Evolutionary conservation across 2,113 vertebrate genomes (phyloP), one percentile per base, ranked within the genome.

Genomic region (Empidonax alnorum): DNA sequence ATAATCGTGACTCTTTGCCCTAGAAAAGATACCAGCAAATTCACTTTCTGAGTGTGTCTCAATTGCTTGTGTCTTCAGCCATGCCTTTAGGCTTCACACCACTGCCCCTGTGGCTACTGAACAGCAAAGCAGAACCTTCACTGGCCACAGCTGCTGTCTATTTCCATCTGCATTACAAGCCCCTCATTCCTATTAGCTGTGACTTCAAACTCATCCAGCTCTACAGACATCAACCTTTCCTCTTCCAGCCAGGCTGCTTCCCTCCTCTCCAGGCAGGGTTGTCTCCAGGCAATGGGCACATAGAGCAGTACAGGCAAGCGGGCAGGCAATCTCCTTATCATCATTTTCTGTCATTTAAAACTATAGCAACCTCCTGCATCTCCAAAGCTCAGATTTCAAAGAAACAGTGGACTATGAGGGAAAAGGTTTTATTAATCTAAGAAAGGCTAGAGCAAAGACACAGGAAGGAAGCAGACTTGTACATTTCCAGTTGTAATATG

Each of bases 351-450:
- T 37, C 1, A 4, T n/a, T 73, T 72, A 80, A 89, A 86, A 71
- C 37, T 35, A 72, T 15, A 86, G 49, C 10, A 83, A 68, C 6
- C 17, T 63, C 47, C 61, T 55, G 35, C 25, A 78, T 42, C 78
- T 81, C n/a, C 61, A 78, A 42, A 71, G 78, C 37, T 84, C 61
- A 14, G 47, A 39, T 78, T 91, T 84, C 52, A 91, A 82, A 35
- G 31, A 71, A 87, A 81, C 35, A 58, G 30, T 27, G 42, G 28
- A 59, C 20, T 44, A 15, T 9, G 17, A n/a, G 5, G 6, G 31
- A 28, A 74, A 74, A 66, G 25, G 6, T 59, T 44, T 65, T 67
- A 66, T 31, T 67, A 69, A 76, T 56, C 37, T 65, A 66, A 74
- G 46, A 62, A 87, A 81, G n/a, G 28, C n/a, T 71, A 91, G 16